A percentile compares a stretch with the other conserved stretches of the same genome.
Conservation (phyloP, 2,888 invertebrate species). For the Epinotia demarniana region DNA sequence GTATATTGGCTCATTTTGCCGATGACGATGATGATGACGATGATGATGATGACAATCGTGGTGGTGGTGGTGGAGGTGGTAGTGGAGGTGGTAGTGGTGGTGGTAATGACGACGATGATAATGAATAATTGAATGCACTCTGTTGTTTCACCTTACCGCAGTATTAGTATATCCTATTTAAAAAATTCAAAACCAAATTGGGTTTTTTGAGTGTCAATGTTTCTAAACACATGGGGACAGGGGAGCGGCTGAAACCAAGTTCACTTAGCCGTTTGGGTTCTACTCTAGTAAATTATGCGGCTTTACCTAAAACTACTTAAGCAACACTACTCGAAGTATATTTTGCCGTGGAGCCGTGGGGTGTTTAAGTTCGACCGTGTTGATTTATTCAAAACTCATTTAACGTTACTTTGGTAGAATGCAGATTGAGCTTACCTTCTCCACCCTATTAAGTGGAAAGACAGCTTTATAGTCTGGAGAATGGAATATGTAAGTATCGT, state of each 20-base stretch:
- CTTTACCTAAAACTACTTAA: slow-evolving; percentile 36
- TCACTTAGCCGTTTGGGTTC: not conserved
- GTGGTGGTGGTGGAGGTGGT: no score
- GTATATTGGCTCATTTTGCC: no score
- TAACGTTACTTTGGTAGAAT: slow-evolving; percentile 30
- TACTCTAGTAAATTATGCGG: slow-evolving; percentile 17
- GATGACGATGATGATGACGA: no score
- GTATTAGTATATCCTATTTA: no score
- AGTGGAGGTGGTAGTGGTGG: no score
- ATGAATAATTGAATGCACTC: no score
- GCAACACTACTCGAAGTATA: slow-evolving; percentile 43
- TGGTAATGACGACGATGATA: no score
- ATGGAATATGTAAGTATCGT: not conserved
- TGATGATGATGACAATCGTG: no score
- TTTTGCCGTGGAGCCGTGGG: slow-evolving; percentile 37
- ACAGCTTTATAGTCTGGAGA: not conserved
- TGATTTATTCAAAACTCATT: slow-evolving; percentile 47
- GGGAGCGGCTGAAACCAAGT: not conserved
- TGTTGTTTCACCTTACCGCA: no score
- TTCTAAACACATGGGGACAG: not conserved
- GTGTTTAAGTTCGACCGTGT: slow-evolving; percentile 43
- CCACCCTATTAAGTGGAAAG: not conserved
- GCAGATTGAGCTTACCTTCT: slow-evolving; percentile 2
- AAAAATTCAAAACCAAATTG: not conserved
- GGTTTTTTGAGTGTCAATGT: not conserved